These are phyloP conservation scores for Drosophila pseudotalamancana DNA, from an alignment of 2,888 invertebrate genomes.

Conservation along the genomic window DNA sequence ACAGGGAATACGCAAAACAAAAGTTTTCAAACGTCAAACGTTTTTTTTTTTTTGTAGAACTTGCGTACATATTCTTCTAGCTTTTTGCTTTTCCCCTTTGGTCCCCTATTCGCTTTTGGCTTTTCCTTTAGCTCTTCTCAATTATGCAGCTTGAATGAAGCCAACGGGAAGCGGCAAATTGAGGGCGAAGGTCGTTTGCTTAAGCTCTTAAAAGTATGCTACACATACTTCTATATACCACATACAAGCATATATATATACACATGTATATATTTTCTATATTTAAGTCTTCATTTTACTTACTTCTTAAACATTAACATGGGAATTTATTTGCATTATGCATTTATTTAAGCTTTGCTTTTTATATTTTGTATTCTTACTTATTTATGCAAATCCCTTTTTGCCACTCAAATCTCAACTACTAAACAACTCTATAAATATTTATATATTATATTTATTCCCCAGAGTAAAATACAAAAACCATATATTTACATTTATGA, in stretches of 20 bases:
- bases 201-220: conserved; percentile 64
- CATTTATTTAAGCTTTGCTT: neutral
- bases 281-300: conserved; percentile 1
- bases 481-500: too few species aligned
- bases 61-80: conserved; percentile 26
- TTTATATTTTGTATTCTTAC: neutral
- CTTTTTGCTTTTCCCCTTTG: conserved; percentile 21
- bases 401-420: conserved; percentile 20
- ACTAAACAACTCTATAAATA: neutral
- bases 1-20: conserved; percentile 24
- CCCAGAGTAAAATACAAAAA: too few species aligned
- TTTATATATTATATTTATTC: too few species aligned
- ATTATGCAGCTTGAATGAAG: conserved; percentile 69
- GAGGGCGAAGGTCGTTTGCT: conserved; percentile 64
- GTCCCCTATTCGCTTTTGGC: conserved; percentile 25
- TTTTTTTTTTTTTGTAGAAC: conserved; percentile 64
- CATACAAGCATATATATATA: conserved; percentile 4
- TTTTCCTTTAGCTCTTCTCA: conserved; percentile 49
- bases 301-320: neutral
- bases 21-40: conserved; percentile 68
- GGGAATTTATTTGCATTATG: neutral
- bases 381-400: conserved; percentile 26
- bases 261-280: neutral
- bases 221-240: conserved; percentile 30
- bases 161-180: conserved; percentile 27